These are phyloP conservation scores for Ellobius talpinus DNA, from an alignment of 2,113 vertebrate species.

Conservation along the genomic window DNA sequence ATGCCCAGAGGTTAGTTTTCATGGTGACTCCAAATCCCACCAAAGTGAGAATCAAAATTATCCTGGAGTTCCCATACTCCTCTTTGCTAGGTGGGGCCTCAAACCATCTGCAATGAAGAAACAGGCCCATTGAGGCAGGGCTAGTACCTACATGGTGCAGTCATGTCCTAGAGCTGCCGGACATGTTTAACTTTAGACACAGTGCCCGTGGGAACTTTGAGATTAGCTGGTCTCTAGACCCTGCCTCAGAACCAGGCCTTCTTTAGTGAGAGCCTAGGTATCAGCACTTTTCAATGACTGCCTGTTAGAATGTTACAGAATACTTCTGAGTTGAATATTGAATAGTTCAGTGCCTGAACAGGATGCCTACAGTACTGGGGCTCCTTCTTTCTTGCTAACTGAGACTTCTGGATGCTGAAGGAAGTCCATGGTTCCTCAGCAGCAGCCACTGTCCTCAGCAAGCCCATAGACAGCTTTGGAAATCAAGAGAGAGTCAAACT, in stretches of 20 bases:
- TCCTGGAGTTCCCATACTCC: rapidly evolving
- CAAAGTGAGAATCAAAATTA: neutral
- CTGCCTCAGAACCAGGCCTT: no score
- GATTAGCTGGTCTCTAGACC: neutral
- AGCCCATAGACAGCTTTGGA: neutral
- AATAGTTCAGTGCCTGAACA: rapidly evolving
- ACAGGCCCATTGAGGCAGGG: neutral
- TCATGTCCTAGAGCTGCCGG: rapidly evolving
- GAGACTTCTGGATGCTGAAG: neutral
- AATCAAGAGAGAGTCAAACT: neutral
- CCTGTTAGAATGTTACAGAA: neutral
- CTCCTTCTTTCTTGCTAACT: neutral
- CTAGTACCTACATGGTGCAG: rapidly evolving
- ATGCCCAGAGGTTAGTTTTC: neutral
- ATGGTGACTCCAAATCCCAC: neutral
- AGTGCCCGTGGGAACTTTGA: neutral
- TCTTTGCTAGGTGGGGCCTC: neutral
- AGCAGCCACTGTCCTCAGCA: neutral
- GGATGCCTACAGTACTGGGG: rapidly evolving
- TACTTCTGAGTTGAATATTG: rapidly evolving
- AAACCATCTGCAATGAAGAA: rapidly evolving
- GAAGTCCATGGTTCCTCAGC: neutral
- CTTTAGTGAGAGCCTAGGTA: rapidly evolving
- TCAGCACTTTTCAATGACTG: neutral
- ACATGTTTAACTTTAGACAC: no score